Base-by-base conservation (phyloP, 2,113 vertebrate species). In the Chionodraco myersi region DNA sequence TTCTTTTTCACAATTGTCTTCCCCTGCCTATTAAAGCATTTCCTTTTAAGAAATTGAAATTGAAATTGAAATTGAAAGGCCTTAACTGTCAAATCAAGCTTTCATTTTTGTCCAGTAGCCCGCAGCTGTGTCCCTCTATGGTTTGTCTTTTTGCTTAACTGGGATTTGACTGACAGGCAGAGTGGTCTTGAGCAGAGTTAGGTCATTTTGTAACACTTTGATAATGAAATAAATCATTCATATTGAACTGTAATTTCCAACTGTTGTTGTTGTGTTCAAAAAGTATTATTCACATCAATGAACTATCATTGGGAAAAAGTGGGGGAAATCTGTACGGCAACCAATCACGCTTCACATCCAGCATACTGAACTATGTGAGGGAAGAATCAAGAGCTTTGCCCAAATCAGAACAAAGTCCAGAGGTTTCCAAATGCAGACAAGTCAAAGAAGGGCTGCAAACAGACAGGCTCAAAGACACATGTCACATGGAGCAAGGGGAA, bases 51-150 rank as follows among this genome's bases (percentile, higher is more conserved):
- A 21, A 21, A 21, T 21, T 21, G 21, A 41, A 41, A 41, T 41
- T 41, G 21, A 21, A 21, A 21, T 21, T 21, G 21, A 41, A 41
- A 41, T 41, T 41, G 7, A 41, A 64, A 52, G 65, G 45, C 47
- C 68, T 48, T 54, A 67, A 85, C 75, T 67, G 79, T 85, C 65
- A 87, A 79, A 80, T 86, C 72, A 18, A 49, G 80, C 65, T 63
- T 65, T 77, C 80, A 83, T 88, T 72, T 84, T 60, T 68, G 80
- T 41, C 57, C 21, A 51, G 9, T 23, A 64, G 36, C 47, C 10
- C 26, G 30, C 85, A 85, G 82, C 77, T 86, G 82, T 59, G 84
- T 62, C 71, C 76, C 62, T 53, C 47, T 59, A 54, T 70, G 54
- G 70, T 72, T 86, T 83, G 68, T 77, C 79, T 72, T 57, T 72